A percentile compares a stretch with the other conserved stretches of the same genome.
phyloP scores from a whole-genome alignment of 2,888 invertebrate genomes.

The Heliconius ismenius region DNA sequence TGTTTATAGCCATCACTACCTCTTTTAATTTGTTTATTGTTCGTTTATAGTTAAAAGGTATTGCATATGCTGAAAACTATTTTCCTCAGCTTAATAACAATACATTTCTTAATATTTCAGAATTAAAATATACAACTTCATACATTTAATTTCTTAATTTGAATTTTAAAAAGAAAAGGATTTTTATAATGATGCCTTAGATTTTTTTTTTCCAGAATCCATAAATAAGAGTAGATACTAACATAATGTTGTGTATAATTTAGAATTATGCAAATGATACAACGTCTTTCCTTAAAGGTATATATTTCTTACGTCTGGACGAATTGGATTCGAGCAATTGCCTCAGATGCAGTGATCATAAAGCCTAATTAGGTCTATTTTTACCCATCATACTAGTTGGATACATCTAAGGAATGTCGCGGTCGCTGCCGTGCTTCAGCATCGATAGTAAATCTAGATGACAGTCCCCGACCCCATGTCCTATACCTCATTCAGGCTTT shows the following conservation, averaged over 20 bases:
- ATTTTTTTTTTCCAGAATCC: neutral
- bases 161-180: too few relatives aligned
- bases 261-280: constrained; percentile 14
- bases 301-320: constrained; percentile 4
- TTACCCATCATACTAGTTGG: neutral
- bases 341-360: constrained; percentile 11
- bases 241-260: neutral
- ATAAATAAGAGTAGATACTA: neutral
- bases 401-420: constrained; percentile 33
- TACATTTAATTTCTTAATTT: too few relatives aligned
- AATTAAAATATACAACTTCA: too few relatives aligned
- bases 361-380: constrained; percentile 14
- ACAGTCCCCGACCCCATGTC: constrained; percentile 69
- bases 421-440: constrained; percentile 30
- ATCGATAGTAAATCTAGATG: constrained; percentile 48
- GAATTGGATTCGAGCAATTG: constrained; percentile 8
- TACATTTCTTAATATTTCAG: too few relatives aligned
- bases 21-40: neutral
- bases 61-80: too few relatives aligned
- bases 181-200: neutral
- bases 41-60: neutral
- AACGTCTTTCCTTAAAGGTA: neutral
- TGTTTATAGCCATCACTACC: neutral
- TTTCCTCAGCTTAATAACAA: too few relatives aligned
- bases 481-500: constrained; percentile 60